Conservation (phyloP, 2,113 vertebrate species). For the Nannospalax galili region DNA sequence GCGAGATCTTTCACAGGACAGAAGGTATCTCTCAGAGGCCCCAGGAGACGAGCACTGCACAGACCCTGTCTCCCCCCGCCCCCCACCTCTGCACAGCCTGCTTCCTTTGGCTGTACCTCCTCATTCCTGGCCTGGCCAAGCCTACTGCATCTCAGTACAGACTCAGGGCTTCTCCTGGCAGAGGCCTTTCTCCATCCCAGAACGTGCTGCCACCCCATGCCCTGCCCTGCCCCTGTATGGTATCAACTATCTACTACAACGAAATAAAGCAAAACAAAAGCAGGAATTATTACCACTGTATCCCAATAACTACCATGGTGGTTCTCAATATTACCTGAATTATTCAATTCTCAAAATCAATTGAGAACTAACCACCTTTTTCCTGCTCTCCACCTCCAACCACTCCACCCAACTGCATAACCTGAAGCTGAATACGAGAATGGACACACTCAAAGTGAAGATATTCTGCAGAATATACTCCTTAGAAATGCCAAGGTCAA, state of each 20-base stretch:
- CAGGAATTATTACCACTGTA: not conserved
- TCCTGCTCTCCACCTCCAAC: not conserved
- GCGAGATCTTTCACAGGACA: not conserved
- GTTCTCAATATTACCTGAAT: not conserved
- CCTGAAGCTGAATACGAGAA: too few relatives aligned
- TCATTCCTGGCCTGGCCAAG: not conserved
- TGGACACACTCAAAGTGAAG: too few relatives aligned
- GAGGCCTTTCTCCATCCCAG: not conserved
- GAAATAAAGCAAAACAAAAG: not conserved
- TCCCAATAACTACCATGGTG: not conserved
- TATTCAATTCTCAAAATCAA: not conserved
- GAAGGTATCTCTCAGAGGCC: not conserved
- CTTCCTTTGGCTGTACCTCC: not conserved
- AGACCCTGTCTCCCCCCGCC: not conserved
- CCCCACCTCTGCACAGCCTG: not conserved
- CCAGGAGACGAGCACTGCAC: not conserved
- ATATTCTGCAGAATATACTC: too few relatives aligned
- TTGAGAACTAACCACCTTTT: not conserved
- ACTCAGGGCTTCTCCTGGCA: not conserved
- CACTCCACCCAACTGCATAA: not conserved
- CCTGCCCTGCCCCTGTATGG: not conserved
- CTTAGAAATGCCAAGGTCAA: too few relatives aligned
- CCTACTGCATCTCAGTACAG: not conserved
- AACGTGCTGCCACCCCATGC: not conserved
- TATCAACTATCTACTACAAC: not conserved